Conservation (phyloP, 2,797 vertebrate genomes). For the Falco naumanni region DNA sequence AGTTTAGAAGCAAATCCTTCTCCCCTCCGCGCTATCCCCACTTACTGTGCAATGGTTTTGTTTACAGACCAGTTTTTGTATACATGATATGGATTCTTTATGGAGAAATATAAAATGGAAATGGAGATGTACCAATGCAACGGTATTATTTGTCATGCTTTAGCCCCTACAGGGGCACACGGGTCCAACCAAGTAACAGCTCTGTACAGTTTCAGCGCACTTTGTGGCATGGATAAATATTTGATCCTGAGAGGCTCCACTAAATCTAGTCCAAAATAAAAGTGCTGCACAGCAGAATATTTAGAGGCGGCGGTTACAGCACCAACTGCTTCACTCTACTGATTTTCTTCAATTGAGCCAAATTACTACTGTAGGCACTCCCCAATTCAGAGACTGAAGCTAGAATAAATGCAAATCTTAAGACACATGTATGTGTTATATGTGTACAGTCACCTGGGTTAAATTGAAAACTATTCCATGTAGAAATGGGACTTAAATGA, state of each 20-base stretch:
- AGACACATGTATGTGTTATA: background rate
- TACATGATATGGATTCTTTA: background rate
- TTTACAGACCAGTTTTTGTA: background rate
- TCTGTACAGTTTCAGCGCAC: background rate
- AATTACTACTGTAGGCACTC: background rate
- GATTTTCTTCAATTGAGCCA: background rate
- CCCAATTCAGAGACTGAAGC: background rate
- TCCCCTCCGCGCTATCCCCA: background rate
- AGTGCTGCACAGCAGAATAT: background rate
- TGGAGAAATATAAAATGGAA: background rate
- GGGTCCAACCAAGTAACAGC: background rate
- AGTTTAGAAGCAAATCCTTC: background rate
- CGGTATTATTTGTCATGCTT: background rate
- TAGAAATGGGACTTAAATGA: background rate
- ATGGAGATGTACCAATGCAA: background rate
- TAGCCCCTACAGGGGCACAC: background rate
- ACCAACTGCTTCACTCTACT: background rate
- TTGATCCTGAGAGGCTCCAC: background rate
- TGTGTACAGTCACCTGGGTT: background rate
- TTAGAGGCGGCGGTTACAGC: background rate
- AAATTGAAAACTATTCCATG: background rate
- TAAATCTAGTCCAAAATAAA: conserved; percentile 17
- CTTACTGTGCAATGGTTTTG: background rate
- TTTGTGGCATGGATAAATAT: background rate
- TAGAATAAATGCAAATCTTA: background rate